Conservation (phyloP, 2,113 vertebrate species). For the Pogonocichla stellata region DNA sequence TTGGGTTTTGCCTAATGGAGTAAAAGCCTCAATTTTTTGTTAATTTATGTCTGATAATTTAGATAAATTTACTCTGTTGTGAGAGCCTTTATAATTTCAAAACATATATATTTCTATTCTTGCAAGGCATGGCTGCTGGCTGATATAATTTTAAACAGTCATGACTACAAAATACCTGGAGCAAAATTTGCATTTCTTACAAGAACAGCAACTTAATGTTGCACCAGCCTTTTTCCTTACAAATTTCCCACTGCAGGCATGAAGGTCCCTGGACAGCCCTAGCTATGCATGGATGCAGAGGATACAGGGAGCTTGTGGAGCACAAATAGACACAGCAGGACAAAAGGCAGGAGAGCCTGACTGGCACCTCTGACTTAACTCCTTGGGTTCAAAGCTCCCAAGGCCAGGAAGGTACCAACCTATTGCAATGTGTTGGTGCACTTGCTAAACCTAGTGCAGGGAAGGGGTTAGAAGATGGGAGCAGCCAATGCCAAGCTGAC, state of each 20-base stretch:
- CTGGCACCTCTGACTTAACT: not conserved
- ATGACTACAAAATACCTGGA: slow-evolving; percentile 2
- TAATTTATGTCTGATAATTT: not conserved
- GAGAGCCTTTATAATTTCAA: not conserved
- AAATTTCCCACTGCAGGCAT: not conserved
- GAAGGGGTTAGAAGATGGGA: not conserved
- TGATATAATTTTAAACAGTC: slow-evolving; percentile 23
- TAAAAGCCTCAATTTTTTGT: not conserved
- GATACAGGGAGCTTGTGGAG: not conserved
- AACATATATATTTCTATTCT: slow-evolving; percentile 30
- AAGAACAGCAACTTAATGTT: not conserved
- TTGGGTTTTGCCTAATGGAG: not conserved
- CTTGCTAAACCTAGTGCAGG: not conserved
- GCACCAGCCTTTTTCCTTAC: not conserved
- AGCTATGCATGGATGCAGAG: not conserved
- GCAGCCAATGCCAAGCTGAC: not conserved
- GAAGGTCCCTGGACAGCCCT: not conserved
- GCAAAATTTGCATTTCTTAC: slow-evolving; percentile 2
- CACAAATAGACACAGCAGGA: not conserved
- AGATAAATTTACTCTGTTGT: not conserved
- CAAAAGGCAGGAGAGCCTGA: not conserved
- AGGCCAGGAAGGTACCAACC: not conserved
- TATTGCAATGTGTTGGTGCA: not conserved
- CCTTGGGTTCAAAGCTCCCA: not conserved
- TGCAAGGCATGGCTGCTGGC: slow-evolving; percentile 57